Evolutionary conservation across 2,888 invertebrate species (phyloP), one percentile per base, ranked within the genome.

Genomic region (Sphaerophoria taeniata): DNA sequence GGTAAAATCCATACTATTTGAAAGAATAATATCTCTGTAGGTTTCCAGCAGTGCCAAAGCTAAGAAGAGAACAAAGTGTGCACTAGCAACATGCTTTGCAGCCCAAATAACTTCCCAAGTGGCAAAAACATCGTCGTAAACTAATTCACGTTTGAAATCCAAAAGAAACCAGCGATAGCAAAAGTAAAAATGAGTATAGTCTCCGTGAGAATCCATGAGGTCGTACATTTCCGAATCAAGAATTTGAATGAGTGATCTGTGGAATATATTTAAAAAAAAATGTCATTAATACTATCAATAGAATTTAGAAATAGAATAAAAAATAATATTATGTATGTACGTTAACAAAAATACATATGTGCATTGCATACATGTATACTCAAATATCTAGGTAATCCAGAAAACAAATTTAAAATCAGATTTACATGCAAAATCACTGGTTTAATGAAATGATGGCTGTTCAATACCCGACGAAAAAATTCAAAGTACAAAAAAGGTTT

Each of bases 81-180:
- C 94, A 0, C 98, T 97, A 11, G 97, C 95, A 60, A 97, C 95
- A 90, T 96, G 94, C 71, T 96, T 92, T 0, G 98, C 97, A 14
- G 97, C 96, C 98, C 98, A 98, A 88, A 98, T 98, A 56, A 96
- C 94, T 92, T 99, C 98, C 98, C 98, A 99, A 0, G 98, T 97
- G 9, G 95, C 93, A 91, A 97, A 98, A 6, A 98, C 97, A 90
- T 98, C 98, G 87, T 97, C 96, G 90, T 99, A 98, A 16, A 97
- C 93, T 87, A 99, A 93, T 92, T 99, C 98, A 90, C 98, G 93
- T 92, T 99, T 99, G 91, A 99, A 99, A 92, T 99, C 98, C 72
- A 99, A 93, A 86, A 99, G 93, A 93, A 98, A 98, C 98, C 98
- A 98, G 47, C 98, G 96, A 92, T 99, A 99, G 92, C 98, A 98